Evolutionary conservation across 2,888 invertebrate genomes (phyloP).

Genomic region (Dasypolia templi): DNA sequence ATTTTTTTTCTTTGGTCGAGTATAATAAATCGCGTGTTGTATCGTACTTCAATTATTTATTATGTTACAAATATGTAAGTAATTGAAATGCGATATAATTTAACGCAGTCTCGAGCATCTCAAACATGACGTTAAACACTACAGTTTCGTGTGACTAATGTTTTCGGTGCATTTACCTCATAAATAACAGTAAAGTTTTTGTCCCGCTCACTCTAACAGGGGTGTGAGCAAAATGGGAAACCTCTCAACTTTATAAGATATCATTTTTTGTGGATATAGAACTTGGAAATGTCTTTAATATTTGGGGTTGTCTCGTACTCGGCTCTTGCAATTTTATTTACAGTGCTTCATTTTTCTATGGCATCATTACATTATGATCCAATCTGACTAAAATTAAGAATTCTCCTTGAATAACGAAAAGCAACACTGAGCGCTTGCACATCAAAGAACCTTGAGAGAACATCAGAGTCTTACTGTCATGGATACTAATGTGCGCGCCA

Average conservation of each 20-base stretch:
- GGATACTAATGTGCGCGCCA: too few species aligned
- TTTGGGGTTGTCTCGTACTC: neutral
- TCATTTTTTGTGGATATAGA: constrained; percentile 6
- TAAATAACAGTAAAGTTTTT: constrained; percentile 60
- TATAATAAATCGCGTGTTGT: neutral
- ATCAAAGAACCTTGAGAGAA: neutral
- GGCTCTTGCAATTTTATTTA: neutral
- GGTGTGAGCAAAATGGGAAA: constrained; percentile 34
- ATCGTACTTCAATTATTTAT: neutral
- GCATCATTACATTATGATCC: neutral
- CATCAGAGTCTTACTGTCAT: neutral
- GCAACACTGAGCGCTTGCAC: neutral
- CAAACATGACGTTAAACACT: constrained; percentile 6
- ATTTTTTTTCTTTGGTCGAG: too few species aligned
- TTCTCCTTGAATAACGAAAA: neutral
- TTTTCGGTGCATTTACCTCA: constrained; percentile 58
- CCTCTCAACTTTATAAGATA: neutral
- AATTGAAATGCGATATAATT: constrained; percentile 29
- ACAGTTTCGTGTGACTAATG: constrained; percentile 46
- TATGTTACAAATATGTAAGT: neutral
- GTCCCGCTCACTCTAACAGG: constrained; percentile 41
- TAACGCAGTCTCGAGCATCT: constrained; percentile 10
- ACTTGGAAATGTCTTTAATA: neutral
- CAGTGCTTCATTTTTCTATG: neutral
- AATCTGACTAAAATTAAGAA: too few species aligned